Base-by-base conservation (phyloP, 2,797 vertebrate species). In the Brachyrhaphis roseni region DNA sequence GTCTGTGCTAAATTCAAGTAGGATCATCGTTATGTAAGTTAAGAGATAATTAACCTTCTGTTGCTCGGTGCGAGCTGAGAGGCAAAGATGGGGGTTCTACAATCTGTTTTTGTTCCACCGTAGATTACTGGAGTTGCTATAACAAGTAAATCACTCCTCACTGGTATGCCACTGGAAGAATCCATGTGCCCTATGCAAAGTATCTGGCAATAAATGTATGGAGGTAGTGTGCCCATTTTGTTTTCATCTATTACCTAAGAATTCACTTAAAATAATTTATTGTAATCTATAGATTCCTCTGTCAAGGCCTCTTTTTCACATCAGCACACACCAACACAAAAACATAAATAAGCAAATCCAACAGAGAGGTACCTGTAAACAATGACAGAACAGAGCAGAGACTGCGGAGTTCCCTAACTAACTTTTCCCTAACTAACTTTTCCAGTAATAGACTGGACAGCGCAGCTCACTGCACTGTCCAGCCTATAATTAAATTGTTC, bases 1-100 rank as follows among this genome's bases (percentile, higher is more conserved):
- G 84, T 78, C 77, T 74, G 46, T 70, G 20, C 53, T 51, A 53
- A 84, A 90, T 87, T 84, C 57, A 64, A 79, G 82, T 34, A 46
- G 71, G 66, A 81, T 72, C 36, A 76, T 84, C 62, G 45, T 41
- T 82, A 8, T 23, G 51, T 70, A 26, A 20, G 77, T 43, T 78
- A 64, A 20, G 31, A 64, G 76, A 72, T 43, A 45, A 80, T 66
- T 53, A 78, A 72, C 73, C 26, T 78, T n/a, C 55, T 31, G 47
- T 53, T n/a, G 47, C 49, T 74, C 49, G 7, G 72, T 39, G 10
- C 72, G 4, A 43, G 72, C 31, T 51, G 28, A 41, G 64, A 68
- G 8, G 4, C 68, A 71, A 71, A 26, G 41, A 43, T 45, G 23
- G 68, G 39, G 5, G 39, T 43, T 68, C 12, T n/a, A 26, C 66